Evolutionary conservation across 2,888 invertebrate species (phyloP).

Genomic region (Drosophila suboccidentalis): DNA sequence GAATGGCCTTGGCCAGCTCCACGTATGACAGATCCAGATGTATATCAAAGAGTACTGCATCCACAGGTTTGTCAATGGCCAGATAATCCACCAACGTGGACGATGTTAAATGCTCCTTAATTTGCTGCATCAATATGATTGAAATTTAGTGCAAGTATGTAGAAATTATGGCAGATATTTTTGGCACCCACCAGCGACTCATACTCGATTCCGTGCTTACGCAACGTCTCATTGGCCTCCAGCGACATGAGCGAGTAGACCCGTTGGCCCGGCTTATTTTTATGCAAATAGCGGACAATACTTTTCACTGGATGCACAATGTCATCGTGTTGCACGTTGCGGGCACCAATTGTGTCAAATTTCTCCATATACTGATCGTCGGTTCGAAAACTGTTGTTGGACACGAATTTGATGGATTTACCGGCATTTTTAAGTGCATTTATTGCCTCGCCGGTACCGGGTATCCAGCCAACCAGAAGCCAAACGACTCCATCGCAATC

Average conservation of each 20-base stretch:
- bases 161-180: too few species aligned
- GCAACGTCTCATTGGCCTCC: conserved; percentile 82
- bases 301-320: conserved; percentile 85
- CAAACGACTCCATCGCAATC: conserved; percentile 88
- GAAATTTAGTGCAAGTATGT: not conserved
- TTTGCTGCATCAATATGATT: conserved; percentile 47
- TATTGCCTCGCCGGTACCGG: conserved; percentile 83
- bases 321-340: conserved; percentile 72
- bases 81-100: conserved; percentile 56
- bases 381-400: conserved; percentile 85
- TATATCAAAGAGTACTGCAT: conserved; percentile 86
- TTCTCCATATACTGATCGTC: conserved; percentile 80
- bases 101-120: conserved; percentile 68
- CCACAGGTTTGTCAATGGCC: conserved; percentile 74
- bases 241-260: conserved; percentile 85
- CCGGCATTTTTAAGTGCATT: conserved; percentile 83
- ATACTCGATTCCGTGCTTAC: conserved; percentile 85
- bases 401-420: conserved; percentile 85
- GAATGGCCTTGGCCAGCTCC: conserved; percentile 85
- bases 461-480: conserved; percentile 82
- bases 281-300: conserved; percentile 86
- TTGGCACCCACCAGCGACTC: conserved; percentile 80
- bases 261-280: conserved; percentile 85
- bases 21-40: conserved; percentile 85
- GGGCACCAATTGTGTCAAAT: conserved; percentile 69